These are phyloP conservation scores for Colostygia pectinataria DNA, from an alignment of 2,888 invertebrate genomes.

Conservation along the genomic window DNA sequence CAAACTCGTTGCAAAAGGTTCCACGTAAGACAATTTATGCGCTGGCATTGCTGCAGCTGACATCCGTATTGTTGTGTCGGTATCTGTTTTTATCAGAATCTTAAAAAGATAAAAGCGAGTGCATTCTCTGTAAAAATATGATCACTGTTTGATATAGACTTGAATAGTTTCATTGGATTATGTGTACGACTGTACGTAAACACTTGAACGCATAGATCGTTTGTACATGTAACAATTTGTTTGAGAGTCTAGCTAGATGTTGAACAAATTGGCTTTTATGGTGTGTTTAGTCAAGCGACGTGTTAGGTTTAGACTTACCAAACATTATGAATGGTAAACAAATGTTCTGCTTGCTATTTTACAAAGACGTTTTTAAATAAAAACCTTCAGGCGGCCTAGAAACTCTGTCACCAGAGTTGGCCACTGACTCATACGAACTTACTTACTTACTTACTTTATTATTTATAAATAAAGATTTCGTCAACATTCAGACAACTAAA, in stretches of 20 bases:
- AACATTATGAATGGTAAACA: slow-evolving; percentile 21
- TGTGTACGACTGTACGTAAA: slow-evolving; percentile 5
- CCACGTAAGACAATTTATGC: slow-evolving; percentile 52
- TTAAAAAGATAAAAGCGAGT: not conserved
- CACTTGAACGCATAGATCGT: slow-evolving; percentile 5
- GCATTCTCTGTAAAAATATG: slow-evolving; percentile 4
- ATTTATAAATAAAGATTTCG: too few species aligned
- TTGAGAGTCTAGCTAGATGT: too few species aligned
- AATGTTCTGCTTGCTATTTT: slow-evolving; percentile 12
- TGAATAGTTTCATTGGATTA: slow-evolving; percentile 5
- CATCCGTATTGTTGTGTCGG: slow-evolving; percentile 5
- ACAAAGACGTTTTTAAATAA: slow-evolving; percentile 7
- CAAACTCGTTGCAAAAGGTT: slow-evolving; percentile 44
- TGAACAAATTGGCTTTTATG: slow-evolving; percentile 19
- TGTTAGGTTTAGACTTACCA: slow-evolving; percentile 24
- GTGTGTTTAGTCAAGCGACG: slow-evolving; percentile 24
- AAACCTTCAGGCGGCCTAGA: too few species aligned
- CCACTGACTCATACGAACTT: too few species aligned
- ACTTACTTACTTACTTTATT: too few species aligned
- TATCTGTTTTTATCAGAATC: slow-evolving; percentile 1
- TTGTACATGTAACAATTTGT: slow-evolving; percentile 9
- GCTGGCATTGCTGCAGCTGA: slow-evolving; percentile 37
- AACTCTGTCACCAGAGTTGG: too few species aligned
- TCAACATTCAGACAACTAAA: too few species aligned
- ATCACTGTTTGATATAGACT: slow-evolving; percentile 8